phyloP scores from a whole-genome alignment of 1,140 invertebrate genomes.

The Drosophila takahashii region DNA sequence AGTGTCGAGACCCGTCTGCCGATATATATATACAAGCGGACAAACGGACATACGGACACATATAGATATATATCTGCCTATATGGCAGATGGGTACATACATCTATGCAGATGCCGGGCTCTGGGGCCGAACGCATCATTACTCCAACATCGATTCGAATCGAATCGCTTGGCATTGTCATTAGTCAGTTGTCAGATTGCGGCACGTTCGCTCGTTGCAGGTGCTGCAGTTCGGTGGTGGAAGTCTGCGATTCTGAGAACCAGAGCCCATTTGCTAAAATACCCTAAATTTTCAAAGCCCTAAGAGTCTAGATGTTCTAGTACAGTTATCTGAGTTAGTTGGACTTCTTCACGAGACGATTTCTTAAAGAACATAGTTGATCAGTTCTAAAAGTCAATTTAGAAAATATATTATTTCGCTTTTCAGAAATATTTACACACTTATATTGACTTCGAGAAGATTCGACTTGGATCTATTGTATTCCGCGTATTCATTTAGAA shows the following conservation, averaged over 20 bases:
- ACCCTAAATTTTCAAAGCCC: not conserved
- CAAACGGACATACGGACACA: not conserved
- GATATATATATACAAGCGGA: constrained; percentile 4
- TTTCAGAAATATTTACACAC: too few species aligned
- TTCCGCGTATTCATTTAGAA: too few species aligned
- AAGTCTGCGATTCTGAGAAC: not conserved
- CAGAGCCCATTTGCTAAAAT: not conserved
- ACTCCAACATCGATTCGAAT: constrained; percentile 75
- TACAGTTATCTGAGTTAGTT: not conserved
- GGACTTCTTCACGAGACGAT: too few species aligned
- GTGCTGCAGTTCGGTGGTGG: constrained; percentile 4
- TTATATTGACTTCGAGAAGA: too few species aligned
- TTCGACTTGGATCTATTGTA: too few species aligned
- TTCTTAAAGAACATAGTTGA: too few species aligned
- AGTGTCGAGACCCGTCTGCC: constrained; percentile 21
- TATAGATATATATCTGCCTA: constrained; percentile 5
- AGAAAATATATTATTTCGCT: too few species aligned
- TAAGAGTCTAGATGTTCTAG: not conserved
- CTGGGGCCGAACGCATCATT: constrained; percentile 61
- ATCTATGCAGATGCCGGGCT: constrained; percentile 51
- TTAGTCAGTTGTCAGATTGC: constrained; percentile 70
- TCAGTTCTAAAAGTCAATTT: too few species aligned
- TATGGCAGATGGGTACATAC: constrained; percentile 14
- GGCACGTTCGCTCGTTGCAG: constrained; percentile 49
- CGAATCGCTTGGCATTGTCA: constrained; percentile 55